Evolutionary conservation across 2,797 vertebrate genomes (phyloP).

Genomic region (Acrocephalus scirpaceus): DNA sequence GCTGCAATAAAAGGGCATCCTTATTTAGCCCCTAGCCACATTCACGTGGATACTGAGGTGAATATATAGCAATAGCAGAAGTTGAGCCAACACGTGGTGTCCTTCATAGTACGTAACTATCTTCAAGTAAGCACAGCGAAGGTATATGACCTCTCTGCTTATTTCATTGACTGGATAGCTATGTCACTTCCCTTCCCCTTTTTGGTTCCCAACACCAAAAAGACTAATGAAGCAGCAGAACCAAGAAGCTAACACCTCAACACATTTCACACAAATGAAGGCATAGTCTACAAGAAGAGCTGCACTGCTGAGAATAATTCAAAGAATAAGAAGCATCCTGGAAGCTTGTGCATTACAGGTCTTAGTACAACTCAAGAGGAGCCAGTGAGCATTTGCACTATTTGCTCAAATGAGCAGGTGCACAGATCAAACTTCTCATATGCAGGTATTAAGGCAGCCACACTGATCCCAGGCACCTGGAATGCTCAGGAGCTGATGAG

Average conservation of each 20-base stretch:
- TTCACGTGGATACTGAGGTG: rapidly evolving
- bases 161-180: not conserved
- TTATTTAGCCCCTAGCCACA: not conserved
- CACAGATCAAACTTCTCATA: not conserved
- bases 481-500: not conserved
- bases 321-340: not conserved
- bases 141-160: not conserved
- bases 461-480: not conserved
- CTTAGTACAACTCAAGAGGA: not conserved
- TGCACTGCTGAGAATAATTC: not conserved
- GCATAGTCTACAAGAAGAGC: not conserved
- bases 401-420: not conserved
- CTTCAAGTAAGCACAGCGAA: not conserved
- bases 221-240: not conserved
- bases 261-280: not conserved
- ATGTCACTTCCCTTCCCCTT: not conserved
- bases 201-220: not conserved
- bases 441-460: not conserved
- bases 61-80: not conserved
- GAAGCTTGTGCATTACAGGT: not conserved
- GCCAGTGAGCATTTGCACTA: not conserved
- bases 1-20: not conserved
- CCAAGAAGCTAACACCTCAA: not conserved
- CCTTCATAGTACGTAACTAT: not conserved
- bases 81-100: rapidly evolving